Percentiles rank a stretch among this genome's conserved stretches.
Conservation (phyloP, 2,113 vertebrate genomes). For the Ceyx margarethae region DNA sequence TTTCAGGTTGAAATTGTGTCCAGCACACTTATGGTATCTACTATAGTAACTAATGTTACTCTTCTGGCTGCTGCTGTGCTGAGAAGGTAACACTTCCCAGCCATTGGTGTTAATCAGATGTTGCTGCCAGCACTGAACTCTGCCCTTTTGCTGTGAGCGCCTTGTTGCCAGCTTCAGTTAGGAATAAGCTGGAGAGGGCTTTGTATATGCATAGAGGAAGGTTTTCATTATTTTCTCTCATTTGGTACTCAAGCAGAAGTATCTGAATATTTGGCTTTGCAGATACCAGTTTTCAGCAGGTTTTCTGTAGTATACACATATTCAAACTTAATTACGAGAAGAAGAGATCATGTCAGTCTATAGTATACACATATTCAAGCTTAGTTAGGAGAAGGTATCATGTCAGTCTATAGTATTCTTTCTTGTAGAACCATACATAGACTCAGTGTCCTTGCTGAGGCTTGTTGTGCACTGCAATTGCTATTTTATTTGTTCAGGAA, state of each 20-base stretch:
- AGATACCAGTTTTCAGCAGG: background rate
- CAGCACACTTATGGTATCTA: background rate
- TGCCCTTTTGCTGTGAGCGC: background rate
- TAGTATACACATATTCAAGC: background rate
- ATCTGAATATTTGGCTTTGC: background rate
- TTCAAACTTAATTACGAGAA: background rate
- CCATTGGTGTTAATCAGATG: background rate
- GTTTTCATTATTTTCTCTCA: background rate
- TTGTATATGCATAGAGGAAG: background rate
- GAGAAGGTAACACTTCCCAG: background rate
- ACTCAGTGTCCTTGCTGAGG: background rate
- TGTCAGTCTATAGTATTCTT: background rate
- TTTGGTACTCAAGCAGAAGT: background rate
- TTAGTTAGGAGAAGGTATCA: background rate
- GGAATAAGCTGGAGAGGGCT: background rate
- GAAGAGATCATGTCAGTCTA: background rate
- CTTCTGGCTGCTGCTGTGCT: background rate
- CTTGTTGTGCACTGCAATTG: background rate
- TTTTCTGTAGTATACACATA: background rate
- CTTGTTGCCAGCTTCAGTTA: background rate
- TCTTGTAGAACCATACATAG: background rate
- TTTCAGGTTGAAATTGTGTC: background rate
- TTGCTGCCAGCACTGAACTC: background rate
- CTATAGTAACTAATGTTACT: background rate
- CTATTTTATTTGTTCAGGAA: background rate